Percentiles rank a stretch among this genome's conserved stretches.
phyloP scores from a whole-genome alignment of 2,113 vertebrate species.

The Oncorhynchus tshawytscha region DNA sequence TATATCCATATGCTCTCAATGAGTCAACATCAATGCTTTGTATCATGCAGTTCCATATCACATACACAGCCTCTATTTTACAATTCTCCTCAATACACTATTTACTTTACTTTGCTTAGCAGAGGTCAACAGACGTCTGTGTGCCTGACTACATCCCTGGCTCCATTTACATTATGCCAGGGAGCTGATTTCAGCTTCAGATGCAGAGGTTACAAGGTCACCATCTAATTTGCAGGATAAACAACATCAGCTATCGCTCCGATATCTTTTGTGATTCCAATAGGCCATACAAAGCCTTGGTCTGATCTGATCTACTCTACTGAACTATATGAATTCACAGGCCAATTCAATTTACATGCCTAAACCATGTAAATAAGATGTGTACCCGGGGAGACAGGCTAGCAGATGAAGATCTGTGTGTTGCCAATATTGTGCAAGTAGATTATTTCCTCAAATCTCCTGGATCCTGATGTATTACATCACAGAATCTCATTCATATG shows the following conservation, averaged over 20 bases:
- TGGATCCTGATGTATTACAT: constrained; percentile 22
- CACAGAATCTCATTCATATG: constrained; percentile 23
- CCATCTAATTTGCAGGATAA: constrained; percentile 19
- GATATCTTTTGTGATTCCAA: constrained; percentile 7
- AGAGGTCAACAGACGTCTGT: constrained; percentile 23
- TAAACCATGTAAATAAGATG: constrained; percentile 19
- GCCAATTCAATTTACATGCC: constrained; percentile 29
- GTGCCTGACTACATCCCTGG: not conserved
- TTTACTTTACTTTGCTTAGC: not conserved
- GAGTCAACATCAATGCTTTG: not conserved
- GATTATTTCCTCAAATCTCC: constrained; percentile 39
- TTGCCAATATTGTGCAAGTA: constrained; percentile 1
- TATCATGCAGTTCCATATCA: not conserved
- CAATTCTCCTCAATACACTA: not conserved
- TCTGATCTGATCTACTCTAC: not conserved
- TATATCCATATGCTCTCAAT: not conserved
- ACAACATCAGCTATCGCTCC: constrained; percentile 6
- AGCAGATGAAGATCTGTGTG: not conserved
- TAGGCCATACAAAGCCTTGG: not conserved
- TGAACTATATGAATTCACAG: constrained; percentile 5
- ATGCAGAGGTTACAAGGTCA: no score
- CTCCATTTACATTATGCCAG: no score
- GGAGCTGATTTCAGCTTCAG: no score
- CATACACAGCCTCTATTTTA: constrained; percentile 1
- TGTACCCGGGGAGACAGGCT: not conserved